Evolutionary conservation across 2,113 vertebrate species (phyloP).

Genomic region (Gallinago jamesoni): DNA sequence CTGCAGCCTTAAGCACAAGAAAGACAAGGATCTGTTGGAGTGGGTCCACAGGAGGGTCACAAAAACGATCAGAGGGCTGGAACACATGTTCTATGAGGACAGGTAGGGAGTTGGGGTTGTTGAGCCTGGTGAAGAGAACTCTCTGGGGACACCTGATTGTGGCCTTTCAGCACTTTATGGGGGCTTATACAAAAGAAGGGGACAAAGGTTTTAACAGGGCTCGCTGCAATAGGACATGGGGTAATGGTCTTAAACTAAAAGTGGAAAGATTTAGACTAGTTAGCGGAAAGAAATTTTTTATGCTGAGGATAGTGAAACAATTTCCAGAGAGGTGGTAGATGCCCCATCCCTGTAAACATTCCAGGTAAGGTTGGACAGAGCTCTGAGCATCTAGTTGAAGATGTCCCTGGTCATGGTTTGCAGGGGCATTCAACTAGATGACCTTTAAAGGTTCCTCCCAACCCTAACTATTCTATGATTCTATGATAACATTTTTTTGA

Average conservation of each 20-base stretch:
- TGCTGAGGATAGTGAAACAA: neutral
- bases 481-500: neutral
- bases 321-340: neutral
- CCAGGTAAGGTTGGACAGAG: neutral
- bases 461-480: neutral
- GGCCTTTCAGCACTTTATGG: neutral
- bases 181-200: neutral
- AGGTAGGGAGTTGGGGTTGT: neutral
- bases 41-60: neutral
- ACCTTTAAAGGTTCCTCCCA: neutral
- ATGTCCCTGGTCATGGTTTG: neutral
- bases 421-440: neutral
- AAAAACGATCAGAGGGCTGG: neutral
- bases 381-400: neutral
- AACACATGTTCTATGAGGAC: neutral
- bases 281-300: neutral
- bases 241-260: neutral
- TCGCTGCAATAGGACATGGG: neutral
- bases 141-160: neutral
- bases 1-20: neutral
- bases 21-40: neutral
- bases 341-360: neutral
- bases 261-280: neutral
- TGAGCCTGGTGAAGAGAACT: neutral
- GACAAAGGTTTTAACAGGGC: neutral